These are phyloP conservation scores for Pogonocherus hispidulus DNA, from an alignment of 2,888 invertebrate genomes.

Conservation along the genomic window DNA sequence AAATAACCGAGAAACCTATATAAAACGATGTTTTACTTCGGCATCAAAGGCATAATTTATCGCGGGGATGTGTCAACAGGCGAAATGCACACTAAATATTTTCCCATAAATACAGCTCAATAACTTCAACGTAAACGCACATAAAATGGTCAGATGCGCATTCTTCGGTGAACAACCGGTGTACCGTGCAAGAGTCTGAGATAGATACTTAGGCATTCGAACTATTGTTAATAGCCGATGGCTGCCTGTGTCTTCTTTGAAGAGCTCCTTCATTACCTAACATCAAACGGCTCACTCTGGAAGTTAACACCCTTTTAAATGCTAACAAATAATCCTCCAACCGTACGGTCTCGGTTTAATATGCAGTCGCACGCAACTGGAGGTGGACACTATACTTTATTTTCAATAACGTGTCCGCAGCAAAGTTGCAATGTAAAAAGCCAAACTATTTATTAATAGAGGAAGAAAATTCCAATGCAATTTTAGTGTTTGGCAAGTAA, in stretches of 20 bases:
- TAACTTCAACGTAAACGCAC: conserved; percentile 34
- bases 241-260: conserved; percentile 19
- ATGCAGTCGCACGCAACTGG: conserved; percentile 10
- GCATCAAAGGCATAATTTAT: conserved; percentile 33
- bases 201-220: conserved; percentile 28
- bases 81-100: conserved; percentile 30
- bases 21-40: conserved; percentile 22
- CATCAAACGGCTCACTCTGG: conserved; percentile 22
- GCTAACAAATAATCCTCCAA: conserved; percentile 28
- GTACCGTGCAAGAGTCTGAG: conserved; percentile 27
- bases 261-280: conserved; percentile 32
- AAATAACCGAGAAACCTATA: conserved; percentile 22
- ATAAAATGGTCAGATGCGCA: conserved; percentile 35
- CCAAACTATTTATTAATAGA: background rate
- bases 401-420: background rate
- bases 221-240: conserved; percentile 31
- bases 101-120: conserved; percentile 32
- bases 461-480: background rate
- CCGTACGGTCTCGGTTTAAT: conserved; percentile 18
- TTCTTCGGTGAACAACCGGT: conserved; percentile 30
- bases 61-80: conserved; percentile 24
- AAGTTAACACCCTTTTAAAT: conserved; percentile 29
- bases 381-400: conserved; percentile 3
- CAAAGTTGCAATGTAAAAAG: background rate
- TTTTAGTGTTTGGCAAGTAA: background rate